phyloP scores from a whole-genome alignment of 2,888 invertebrate genomes.

The Archips xylosteana region DNA sequence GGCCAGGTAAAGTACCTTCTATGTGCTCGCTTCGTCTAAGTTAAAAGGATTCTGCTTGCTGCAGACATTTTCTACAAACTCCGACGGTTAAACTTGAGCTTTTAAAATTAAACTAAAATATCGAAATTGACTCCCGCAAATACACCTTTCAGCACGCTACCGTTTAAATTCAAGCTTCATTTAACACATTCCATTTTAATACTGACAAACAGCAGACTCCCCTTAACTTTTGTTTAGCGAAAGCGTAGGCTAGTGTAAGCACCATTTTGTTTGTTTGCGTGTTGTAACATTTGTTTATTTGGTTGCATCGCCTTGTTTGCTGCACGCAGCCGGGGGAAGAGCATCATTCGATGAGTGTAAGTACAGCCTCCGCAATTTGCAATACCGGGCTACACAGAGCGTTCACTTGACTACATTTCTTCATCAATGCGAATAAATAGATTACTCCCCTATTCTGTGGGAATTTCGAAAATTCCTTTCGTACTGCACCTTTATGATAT shows the following conservation, averaged over 20 bases:
- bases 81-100: neutral
- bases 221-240: conserved; percentile 12
- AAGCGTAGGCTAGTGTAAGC: conserved; percentile 17
- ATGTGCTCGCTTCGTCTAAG: neutral
- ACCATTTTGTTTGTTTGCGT: conserved; percentile 62
- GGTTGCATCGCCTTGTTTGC: conserved; percentile 82
- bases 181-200: conserved; percentile 1
- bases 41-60: conserved; percentile 5
- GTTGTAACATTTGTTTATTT: conserved; percentile 78
- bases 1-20: neutral
- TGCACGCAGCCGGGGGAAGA: conserved; percentile 87
- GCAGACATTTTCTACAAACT: neutral
- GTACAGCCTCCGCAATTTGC: conserved; percentile 61
- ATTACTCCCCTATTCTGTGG: no score
- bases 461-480: no score
- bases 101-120: neutral
- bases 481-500: no score
- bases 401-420: conserved; percentile 3
- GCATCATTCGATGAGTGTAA: conserved; percentile 91
- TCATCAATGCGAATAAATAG: no score
- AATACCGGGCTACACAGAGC: conserved; percentile 21
- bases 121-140: neutral
- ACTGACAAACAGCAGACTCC: conserved; percentile 9
- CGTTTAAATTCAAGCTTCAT: neutral
- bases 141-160: neutral